phyloP scores from a whole-genome alignment of 2,113 vertebrate species.

The Hippocampus zosterae region DNA sequence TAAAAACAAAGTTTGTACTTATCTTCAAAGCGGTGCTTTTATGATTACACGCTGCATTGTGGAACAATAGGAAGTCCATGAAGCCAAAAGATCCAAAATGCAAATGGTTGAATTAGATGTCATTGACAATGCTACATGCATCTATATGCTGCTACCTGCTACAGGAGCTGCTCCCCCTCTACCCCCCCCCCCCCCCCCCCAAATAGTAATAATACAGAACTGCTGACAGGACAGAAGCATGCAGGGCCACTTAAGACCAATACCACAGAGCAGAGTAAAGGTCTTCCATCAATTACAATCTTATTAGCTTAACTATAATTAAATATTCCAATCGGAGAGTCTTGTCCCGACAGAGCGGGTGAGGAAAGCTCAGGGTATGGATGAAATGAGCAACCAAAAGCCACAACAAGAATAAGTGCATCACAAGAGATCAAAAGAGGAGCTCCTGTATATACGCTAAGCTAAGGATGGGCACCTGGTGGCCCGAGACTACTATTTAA shows the following conservation, averaged over 20 bases:
- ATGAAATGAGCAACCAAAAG: not conserved
- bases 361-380: slow-evolving; percentile 1
- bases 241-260: slow-evolving; percentile 58
- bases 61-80: not conserved
- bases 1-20: not conserved
- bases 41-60: not conserved
- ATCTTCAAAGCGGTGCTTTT: not conserved
- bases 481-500: too few species aligned
- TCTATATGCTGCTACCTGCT: not conserved
- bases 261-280: slow-evolving; percentile 53
- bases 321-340: slow-evolving; percentile 63
- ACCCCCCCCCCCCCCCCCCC: slow-evolving; percentile 34
- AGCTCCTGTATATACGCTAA: not conserved
- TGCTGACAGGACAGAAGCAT: slow-evolving; percentile 56
- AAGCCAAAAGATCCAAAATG: not conserved
- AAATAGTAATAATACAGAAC: slow-evolving; percentile 35
- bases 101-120: not conserved
- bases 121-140: not conserved
- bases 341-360: slow-evolving; percentile 36
- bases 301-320: slow-evolving; percentile 66
- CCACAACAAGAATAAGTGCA: not conserved
- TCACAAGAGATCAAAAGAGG: not conserved
- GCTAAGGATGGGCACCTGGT: too few species aligned
- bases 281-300: slow-evolving; percentile 69
- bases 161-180: slow-evolving; percentile 37